These are phyloP conservation scores for Alca torda DNA, from an alignment of 2,797 vertebrate species.

Conservation along the genomic window DNA sequence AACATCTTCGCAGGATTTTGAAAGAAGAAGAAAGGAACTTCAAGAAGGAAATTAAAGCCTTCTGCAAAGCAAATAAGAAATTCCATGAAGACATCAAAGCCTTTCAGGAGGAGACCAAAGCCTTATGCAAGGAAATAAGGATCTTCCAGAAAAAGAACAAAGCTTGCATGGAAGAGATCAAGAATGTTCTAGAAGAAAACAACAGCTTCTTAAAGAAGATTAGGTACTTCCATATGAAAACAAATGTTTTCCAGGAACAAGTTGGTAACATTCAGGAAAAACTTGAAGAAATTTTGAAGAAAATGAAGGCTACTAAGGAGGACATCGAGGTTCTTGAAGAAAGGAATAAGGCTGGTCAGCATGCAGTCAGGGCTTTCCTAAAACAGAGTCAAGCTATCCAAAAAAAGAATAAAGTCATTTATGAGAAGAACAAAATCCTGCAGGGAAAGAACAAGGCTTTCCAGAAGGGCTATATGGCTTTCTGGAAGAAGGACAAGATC, in stretches of 20 bases:
- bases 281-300: not conserved
- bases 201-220: not conserved
- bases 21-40: conserved; percentile 32
- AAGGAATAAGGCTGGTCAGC: not conserved
- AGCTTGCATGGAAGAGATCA: conserved; percentile 28
- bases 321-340: not conserved
- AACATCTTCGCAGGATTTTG: conserved; percentile 25
- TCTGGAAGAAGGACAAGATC: conserved; percentile 60
- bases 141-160: conserved; percentile 50
- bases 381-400: conserved; percentile 49
- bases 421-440: conserved; percentile 53
- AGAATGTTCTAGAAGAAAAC: conserved; percentile 26
- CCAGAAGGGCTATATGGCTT: conserved; percentile 53
- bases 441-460: conserved; percentile 59
- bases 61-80: not conserved
- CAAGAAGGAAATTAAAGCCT: not conserved
- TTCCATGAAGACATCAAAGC: not conserved
- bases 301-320: not conserved
- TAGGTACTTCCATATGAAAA: not conserved
- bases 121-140: conserved; percentile 28
- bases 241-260: not conserved
- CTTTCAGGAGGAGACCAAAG: conserved; percentile 32
- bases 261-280: not conserved
- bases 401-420: conserved; percentile 61
- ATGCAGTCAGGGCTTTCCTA: conserved; percentile 27